These are phyloP conservation scores for Tetramorium bicarinatum DNA, from an alignment of 2,888 invertebrate genomes.

Conservation along the genomic window DNA sequence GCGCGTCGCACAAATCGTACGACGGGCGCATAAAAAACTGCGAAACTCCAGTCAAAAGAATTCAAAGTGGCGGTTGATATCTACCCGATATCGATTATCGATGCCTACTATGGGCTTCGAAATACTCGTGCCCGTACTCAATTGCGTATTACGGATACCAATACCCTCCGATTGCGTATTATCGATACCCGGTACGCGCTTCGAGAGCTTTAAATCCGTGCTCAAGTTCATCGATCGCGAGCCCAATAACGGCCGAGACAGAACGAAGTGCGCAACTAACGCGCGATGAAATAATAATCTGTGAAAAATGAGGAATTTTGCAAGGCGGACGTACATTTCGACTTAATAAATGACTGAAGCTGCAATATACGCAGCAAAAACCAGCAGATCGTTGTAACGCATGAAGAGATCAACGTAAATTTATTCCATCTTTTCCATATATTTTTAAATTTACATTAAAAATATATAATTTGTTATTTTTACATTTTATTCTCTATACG, in stretches of 20 bases:
- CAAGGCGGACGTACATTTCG: constrained; percentile 38
- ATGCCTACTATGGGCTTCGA: constrained; percentile 46
- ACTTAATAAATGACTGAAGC: neutral
- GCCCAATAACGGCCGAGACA: constrained; percentile 25
- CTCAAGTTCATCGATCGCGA: constrained; percentile 47
- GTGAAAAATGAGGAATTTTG: constrained; percentile 58
- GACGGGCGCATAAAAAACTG: constrained; percentile 24
- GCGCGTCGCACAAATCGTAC: constrained; percentile 27
- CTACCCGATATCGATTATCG: constrained; percentile 51
- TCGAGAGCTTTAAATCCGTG: constrained; percentile 55
- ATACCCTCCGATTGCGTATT: constrained; percentile 48
- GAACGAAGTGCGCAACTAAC: constrained; percentile 50
- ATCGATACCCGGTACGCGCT: constrained; percentile 44
- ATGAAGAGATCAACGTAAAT: neutral
- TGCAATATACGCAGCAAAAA: neutral
- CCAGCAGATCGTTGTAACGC: neutral
- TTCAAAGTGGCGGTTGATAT: constrained; percentile 52
- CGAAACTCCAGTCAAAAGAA: constrained; percentile 48
- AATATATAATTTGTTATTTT: neutral
- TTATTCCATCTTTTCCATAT: neutral
- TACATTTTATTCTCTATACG: neutral
- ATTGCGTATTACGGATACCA: constrained; percentile 53
- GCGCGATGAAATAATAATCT: constrained; percentile 55
- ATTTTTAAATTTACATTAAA: neutral
- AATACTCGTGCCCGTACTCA: constrained; percentile 44